Conservation (phyloP, 2,888 invertebrate species). For the Nephrotoma guestfalica region DNA sequence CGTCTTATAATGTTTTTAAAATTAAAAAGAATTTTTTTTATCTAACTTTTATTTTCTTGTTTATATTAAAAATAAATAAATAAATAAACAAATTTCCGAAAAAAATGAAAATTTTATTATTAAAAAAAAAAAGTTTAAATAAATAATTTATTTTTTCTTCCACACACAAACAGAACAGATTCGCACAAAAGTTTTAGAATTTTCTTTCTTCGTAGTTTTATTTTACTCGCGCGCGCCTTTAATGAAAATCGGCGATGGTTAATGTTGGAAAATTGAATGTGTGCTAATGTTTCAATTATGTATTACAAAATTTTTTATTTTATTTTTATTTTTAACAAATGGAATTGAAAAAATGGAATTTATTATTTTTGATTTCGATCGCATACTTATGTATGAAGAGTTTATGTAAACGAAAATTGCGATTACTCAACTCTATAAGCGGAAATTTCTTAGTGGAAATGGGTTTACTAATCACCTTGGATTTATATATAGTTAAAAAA, state of each 20-base stretch:
- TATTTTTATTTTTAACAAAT: too few relatives aligned
- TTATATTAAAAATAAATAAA: not conserved
- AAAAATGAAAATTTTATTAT: not conserved
- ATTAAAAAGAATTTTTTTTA: not conserved
- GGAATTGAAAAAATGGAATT: too few relatives aligned
- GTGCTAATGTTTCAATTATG: not conserved
- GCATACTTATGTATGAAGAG: too few relatives aligned
- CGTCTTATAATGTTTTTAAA: not conserved
- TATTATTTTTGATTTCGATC: too few relatives aligned
- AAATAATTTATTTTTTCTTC: not conserved
- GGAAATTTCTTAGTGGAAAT: too few relatives aligned
- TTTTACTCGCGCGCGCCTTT: not conserved
- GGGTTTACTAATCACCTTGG: too few relatives aligned
- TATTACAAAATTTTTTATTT: too few relatives aligned
- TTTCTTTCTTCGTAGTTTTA: too few relatives aligned
- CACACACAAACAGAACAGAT: not conserved
- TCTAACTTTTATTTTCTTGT: not conserved
- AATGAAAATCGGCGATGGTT: not conserved
- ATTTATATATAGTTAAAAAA: too few relatives aligned
- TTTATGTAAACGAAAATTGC: too few relatives aligned
- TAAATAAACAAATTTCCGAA: not conserved
- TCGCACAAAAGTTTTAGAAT: too few relatives aligned
- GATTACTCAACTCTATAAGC: too few relatives aligned
- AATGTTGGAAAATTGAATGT: not conserved
- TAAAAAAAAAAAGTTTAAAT: not conserved